Base-by-base conservation (phyloP, 2,113 vertebrate species). In the Coracopsis vasa region DNA sequence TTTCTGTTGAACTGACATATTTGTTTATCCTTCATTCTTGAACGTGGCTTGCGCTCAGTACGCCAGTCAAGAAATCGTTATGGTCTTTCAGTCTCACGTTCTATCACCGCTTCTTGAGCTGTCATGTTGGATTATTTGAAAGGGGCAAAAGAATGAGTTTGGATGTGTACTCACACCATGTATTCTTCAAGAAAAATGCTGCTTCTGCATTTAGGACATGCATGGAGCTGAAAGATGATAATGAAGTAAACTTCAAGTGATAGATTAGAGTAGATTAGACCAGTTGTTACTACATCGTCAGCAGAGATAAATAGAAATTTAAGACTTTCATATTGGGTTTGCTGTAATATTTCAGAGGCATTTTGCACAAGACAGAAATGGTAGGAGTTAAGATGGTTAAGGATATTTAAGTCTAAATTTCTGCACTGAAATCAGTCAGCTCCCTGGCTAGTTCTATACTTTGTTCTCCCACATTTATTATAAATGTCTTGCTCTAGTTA, bases 131-230 rank as follows among this genome's bases (percentile, higher is more conserved):
- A 92, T 96, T 90, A 93, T 84, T 61, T 83, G 50, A 74, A 92
- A 81, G 54, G 50, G 35, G 39, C 11, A 4, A 11, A 50, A 54
- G 54, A 61, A 93, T 75, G 80, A 89, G 28, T 91, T 92, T 87
- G 77, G 95, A 94, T 92, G 51, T 69, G 44, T 84, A 33, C 86
- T 93, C 77, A 88, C 28, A 70, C 73, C 51, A 13, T 71, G 48
- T 91, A 91, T 81, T 91, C 92, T 79, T 96, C 88, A 89, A 89
- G 61, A 92, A 91, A 84, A 91, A 28, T 21, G 70, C 89, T 92
- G 29, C 44, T 72, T 72, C 51, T 94, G 80, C 89, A 77, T 79
- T 87, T 75, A 54, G 61, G 44, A 86, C 48, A 29, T 27, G 11
- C 48, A 11, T 37, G 27, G 51, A 85, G 29, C 37, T 62, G 66